Base-by-base conservation (phyloP, 2,113 vertebrate genomes). In the Saccopteryx bilineata region DNA sequence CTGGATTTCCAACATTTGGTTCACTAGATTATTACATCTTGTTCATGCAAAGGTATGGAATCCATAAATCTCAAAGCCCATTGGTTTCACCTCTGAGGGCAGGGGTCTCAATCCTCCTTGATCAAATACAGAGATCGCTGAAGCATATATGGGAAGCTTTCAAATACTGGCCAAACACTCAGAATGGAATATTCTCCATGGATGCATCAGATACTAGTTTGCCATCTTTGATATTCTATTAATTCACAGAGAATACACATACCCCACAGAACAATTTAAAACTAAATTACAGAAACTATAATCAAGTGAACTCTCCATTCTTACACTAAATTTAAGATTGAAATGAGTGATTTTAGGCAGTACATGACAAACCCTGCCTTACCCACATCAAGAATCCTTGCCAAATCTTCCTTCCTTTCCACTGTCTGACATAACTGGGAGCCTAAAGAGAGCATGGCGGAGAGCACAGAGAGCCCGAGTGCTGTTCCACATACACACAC, bases 251-350 rank as follows among this genome's bases (percentile, higher is more conserved):
- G 19, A 60, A 69, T 11, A 74, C 5, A 84, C 26, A 79, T 0
- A 33, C 9, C 23, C 56, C 24, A 31, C 5, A 28, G 33, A 71
- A 63, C 23, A 84, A 78, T 50, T 91, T 75, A 80, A 86, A 95
- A 78, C 46, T 46, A 94, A 84, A 87, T 85, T 39, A 87, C 2
- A 83, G 69, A 78, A 93, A 93, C 75, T 24, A 74, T 14, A 71
- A 76, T 9, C 17, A 72, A 90, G 13, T 56, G 24, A 26, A 83
- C 39, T 60, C 26, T 90, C 33, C 74, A 83, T n/a, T 74, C 23
- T 93, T 76, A 89, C 15, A 75, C 79, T 92, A 68, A 93, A 76
- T n/a, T 72, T 31, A 85, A 18, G 24, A 58, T 31, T 85, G 33
- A 66, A 65, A 26, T 24, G 1, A 88, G 31, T 86, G 76, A 52